Percentiles rank a stretch among this genome's conserved stretches.
Conservation (phyloP, 2,113 vertebrate species). For the Melanotaenia duboulayi region DNA sequence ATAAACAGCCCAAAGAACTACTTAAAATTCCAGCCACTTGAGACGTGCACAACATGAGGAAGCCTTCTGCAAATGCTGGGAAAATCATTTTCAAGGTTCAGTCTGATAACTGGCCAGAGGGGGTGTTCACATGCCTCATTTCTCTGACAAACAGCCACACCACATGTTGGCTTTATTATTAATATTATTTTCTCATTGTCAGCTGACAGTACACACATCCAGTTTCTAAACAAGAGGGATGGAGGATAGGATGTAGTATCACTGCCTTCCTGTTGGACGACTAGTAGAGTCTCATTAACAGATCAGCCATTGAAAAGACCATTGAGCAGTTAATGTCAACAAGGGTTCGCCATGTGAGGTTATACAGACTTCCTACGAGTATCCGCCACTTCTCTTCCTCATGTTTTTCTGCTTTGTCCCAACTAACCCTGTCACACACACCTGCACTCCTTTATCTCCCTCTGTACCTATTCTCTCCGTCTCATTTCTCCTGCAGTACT, state of each 20-base stretch:
- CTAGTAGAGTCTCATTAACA: slow-evolving; percentile 38
- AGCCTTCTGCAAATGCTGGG: slow-evolving; percentile 32
- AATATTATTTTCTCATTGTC: slow-evolving; percentile 27
- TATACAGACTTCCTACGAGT: slow-evolving; percentile 63
- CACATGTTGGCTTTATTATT: slow-evolving; percentile 27
- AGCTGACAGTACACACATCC: slow-evolving; percentile 34
- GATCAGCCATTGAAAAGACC: slow-evolving; percentile 45
- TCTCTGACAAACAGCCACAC: slow-evolving; percentile 34
- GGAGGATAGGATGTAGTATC: slow-evolving; percentile 5
- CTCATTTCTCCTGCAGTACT: background rate
- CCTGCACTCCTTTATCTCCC: slow-evolving; percentile 32
- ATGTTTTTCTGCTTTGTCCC: slow-evolving; percentile 2
- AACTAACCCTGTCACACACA: slow-evolving; percentile 18
- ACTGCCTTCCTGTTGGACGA: slow-evolving; percentile 47
- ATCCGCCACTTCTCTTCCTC: slow-evolving; percentile 19
- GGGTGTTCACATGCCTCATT: slow-evolving; percentile 54
- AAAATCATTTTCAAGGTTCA: slow-evolving; percentile 28
- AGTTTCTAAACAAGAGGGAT: background rate
- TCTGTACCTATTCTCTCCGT: slow-evolving; percentile 14
- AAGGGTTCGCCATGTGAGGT: slow-evolving; percentile 52
- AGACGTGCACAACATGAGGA: slow-evolving; percentile 31
- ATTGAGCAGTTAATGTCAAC: slow-evolving; percentile 65
- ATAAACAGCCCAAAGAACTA: slow-evolving; percentile 36
- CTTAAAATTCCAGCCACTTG: slow-evolving; percentile 47
- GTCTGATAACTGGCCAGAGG: slow-evolving; percentile 28